Evolutionary conservation across 2,113 vertebrate genomes (phyloP), one percentile per base, ranked within the genome.

Genomic region (Ahaetulla prasina): DNA sequence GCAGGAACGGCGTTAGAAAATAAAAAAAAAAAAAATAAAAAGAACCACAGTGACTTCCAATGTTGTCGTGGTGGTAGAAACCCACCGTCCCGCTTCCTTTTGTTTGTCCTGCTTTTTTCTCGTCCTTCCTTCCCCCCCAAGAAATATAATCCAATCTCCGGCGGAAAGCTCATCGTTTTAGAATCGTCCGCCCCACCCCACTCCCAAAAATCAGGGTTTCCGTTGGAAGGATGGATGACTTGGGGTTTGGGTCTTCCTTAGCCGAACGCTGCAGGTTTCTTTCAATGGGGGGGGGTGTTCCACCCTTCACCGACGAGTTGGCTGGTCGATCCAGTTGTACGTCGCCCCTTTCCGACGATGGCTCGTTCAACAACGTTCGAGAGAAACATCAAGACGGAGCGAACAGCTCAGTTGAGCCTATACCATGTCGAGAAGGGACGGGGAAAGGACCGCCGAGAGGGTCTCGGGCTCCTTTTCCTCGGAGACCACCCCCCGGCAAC

Each of bases 291-390:
- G 45, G 6, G 45, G 45, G 11, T 4, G 3, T 2, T n/a, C 30
- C 20, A 12, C 3, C 2, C 0, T 86, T 86, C 11, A 43, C 1
- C 1, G 0, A 25, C 84, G 12, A 27, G 84, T 3, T 27, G 43
- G 9, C 22, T 47, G 45, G 9, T 85, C 5, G 23, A 45, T 85
- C 84, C 84, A 47, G 84, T 30, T 10, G 2, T 14, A 7, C 10
- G 5, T 7, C 3, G 1, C 10, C 8, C 27, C 43, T 4, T 4
- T 1, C 16, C 27, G 89, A 95, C 95, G 96, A 94, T 93, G 12
- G 3, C 63, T 93, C 7, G 53, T 91, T 53, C 55, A 47, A 94
- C 85, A 93, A 4, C 23, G 85, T 89, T 87, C 92, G 94, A 47
- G 45, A 47, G 45, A 47, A 6, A 6, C 92, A 88, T 49, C 85